Percentiles rank a stretch among this genome's conserved stretches.
Conservation (phyloP, 2,888 invertebrate genomes). For the Orthonevra nobilis region DNA sequence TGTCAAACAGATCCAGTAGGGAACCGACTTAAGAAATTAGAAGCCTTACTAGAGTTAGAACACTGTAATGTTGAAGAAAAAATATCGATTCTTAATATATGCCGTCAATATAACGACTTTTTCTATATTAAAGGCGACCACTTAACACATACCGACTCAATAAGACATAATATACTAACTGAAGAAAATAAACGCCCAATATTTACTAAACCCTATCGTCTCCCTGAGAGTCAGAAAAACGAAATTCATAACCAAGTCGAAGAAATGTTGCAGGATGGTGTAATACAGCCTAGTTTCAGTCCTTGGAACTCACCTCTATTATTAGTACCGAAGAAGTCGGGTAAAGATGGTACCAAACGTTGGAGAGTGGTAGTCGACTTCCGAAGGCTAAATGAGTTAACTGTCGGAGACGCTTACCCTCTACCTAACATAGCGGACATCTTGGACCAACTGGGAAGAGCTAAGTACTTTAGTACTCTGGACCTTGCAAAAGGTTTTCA, state of each 20-base stretch:
- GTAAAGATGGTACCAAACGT: constrained; percentile 22
- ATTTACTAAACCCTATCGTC: not conserved
- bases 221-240: not conserved
- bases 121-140: not conserved
- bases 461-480: constrained; percentile 27
- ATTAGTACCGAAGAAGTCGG: constrained; percentile 33
- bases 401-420: constrained; percentile 37
- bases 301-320: not conserved
- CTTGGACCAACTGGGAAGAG: constrained; percentile 23
- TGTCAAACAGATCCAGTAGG: not conserved
- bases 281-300: too few relatives aligned
- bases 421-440: constrained; percentile 37
- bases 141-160: constrained; percentile 2
- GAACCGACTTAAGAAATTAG: not conserved
- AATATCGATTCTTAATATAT: constrained; percentile 10
- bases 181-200: constrained; percentile 1
- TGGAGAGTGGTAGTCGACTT: constrained; percentile 39
- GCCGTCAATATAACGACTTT: constrained; percentile 5
- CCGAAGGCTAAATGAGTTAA: constrained; percentile 38
- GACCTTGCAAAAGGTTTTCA: constrained; percentile 46
- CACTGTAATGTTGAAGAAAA: constrained; percentile 22
- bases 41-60: not conserved
- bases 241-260: constrained; percentile 3
- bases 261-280: constrained; percentile 1
- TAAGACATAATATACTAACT: constrained; percentile 4